phyloP scores from a whole-genome alignment of 2,797 vertebrate species.

The Carduelis carduelis region DNA sequence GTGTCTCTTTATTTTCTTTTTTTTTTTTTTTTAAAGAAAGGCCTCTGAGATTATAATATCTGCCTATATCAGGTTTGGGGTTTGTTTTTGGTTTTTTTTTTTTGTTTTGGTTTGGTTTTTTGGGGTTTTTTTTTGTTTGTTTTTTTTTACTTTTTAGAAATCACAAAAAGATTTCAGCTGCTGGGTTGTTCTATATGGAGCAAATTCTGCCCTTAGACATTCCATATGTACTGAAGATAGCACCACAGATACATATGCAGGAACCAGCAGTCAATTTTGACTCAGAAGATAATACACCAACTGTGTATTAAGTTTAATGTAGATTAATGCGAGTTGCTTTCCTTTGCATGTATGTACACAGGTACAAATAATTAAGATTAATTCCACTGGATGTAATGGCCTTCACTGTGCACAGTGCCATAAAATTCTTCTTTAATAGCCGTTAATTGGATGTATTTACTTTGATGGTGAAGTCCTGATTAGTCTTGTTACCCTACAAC shows the following conservation, averaged over 20 bases:
- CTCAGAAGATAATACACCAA: conserved; percentile 77
- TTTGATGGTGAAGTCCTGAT: conserved; percentile 81
- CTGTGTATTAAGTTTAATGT: conserved; percentile 84
- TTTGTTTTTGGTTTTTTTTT: background rate
- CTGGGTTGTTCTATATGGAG: conserved; percentile 58
- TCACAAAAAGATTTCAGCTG: conserved; percentile 37
- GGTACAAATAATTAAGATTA: conserved; percentile 89
- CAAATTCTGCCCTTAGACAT: conserved; percentile 71
- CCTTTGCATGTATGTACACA: conserved; percentile 79
- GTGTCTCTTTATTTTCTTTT: background rate
- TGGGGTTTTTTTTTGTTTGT: background rate
- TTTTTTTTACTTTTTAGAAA: conserved; percentile 37
- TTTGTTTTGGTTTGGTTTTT: background rate
- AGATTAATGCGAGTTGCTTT: conserved; percentile 91
- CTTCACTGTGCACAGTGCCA: conserved; percentile 81
- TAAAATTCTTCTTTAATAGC: conserved; percentile 78
- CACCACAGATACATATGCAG: conserved; percentile 62
- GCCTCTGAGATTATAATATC: conserved; percentile 59
- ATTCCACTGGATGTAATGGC: conserved; percentile 80
- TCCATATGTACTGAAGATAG: conserved; percentile 64
- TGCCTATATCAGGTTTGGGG: background rate
- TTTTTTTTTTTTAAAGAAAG: background rate
- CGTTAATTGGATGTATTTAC: conserved; percentile 81
- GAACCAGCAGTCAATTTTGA: conserved; percentile 78
- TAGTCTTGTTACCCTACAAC: conserved; percentile 74